Base-by-base conservation (phyloP, 2,113 vertebrate species). In the Aplodontia rufa region DNA sequence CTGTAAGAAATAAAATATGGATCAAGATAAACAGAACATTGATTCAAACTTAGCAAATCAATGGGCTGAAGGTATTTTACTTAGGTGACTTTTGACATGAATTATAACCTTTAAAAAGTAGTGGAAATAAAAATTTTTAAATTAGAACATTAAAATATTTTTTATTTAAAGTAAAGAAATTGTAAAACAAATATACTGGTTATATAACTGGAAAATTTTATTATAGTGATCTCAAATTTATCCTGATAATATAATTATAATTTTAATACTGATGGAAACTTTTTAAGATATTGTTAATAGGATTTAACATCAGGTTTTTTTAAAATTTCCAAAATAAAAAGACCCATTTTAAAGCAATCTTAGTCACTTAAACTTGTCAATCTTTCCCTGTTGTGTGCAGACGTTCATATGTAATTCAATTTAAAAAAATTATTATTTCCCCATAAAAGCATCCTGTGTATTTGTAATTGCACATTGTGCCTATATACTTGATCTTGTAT, bases 1-100 rank as follows among this genome's bases (percentile, higher is more conserved):
- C 60, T 97, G 22, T 4, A 79, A 88, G 42, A 60, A 60, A 60
- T 51, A 28, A 97, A 55, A 62, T 90, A 89, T 40, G 37, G 6
- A 96, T 37, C 1, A 96, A 64, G 93, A 98, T 97, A 96, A 97
- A 97, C n/a, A 97, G 30, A 94, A 98, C 96, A 91, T 89, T 96
- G 95, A 80, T 87, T 96, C 64, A 97, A 96, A 96, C 11, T 24
- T 95, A 94, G 17, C 88, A 90, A 97, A 95, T 71, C 89, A 97
- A 69, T 60, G 28, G 92, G 42, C 2, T 74, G 10, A 85, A 95
- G 93, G 80, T 82, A 19, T 55, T 87, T 96, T 64, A 71, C 86
- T 42, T 1, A n/a, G 90, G 45, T 87, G 24, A 78, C 94, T 35
- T 66, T 90, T 58, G 17, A 89, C 16, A 76, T 80, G 32, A 79